Percentiles rank a stretch among this genome's conserved stretches.
These are phyloP conservation scores for Cuculus canorus DNA, from an alignment of 2,797 vertebrate genomes.

Conservation along the genomic window DNA sequence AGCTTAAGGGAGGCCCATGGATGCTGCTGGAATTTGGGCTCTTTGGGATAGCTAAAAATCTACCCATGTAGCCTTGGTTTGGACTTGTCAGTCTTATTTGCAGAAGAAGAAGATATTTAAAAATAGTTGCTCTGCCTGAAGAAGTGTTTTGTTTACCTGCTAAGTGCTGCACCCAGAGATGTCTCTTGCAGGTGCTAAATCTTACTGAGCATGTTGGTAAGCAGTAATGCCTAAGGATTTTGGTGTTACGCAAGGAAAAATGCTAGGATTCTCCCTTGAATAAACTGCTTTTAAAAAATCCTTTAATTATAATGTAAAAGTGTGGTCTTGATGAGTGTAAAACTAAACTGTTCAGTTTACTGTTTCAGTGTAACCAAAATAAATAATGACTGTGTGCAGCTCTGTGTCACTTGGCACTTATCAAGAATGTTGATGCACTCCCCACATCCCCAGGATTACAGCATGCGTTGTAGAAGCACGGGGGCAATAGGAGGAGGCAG, in stretches of 20 bases:
- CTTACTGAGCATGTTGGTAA: not conserved
- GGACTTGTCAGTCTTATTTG: not conserved
- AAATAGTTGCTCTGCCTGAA: constrained; percentile 9
- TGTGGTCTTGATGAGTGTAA: not conserved
- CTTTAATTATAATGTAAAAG: not conserved
- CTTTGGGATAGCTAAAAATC: not conserved
- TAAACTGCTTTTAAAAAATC: not conserved
- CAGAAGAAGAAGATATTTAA: not conserved
- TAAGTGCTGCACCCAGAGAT: not conserved
- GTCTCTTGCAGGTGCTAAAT: not conserved
- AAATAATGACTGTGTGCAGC: not conserved
- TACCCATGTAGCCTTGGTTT: not conserved
- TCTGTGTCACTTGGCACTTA: not conserved
- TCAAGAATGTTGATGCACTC: not conserved
- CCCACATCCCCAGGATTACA: not conserved
- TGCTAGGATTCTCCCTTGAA: not conserved
- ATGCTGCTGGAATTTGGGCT: not conserved
- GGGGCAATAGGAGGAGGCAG: not conserved
- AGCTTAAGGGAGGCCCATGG: not conserved
- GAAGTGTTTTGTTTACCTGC: not conserved
- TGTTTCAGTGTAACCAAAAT: not conserved
- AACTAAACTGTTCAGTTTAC: not conserved
- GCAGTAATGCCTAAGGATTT: not conserved
- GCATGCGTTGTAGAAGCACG: not conserved
- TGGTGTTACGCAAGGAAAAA: not conserved